Evolutionary conservation across 2,888 invertebrate genomes (phyloP), one percentile per base, ranked within the genome.

Genomic region (Noctua comes): DNA sequence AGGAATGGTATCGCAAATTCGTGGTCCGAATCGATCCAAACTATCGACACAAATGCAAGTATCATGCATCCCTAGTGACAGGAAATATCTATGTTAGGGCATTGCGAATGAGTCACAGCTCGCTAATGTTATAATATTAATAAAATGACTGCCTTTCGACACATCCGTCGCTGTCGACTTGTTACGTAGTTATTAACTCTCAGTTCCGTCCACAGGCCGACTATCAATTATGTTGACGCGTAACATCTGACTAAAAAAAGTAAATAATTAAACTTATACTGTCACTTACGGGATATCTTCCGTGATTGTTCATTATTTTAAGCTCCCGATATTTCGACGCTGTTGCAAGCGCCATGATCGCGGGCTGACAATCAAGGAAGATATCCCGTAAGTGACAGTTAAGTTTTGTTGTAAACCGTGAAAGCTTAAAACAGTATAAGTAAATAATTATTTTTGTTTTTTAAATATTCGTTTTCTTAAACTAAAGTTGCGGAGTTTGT

Each of bases 61-160:
- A 43, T 16, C 43, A n/a, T 6, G n/a, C 66, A 43, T 66, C 43
- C n/a, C 83, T 79, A 85, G n/a, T 68, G 71, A 73, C 81, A 80
- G 83, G 85, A 88, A 86, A 82, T 81, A 79, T 88, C 40, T 71
- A 80, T 51, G n/a, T 69, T 68, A 76, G 64, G 46, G 16, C 64
- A 78, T 74, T 76, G 76, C 72, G 68, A 86, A 81, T 86, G 86
- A 86, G 36, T 88, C 85, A 83, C 27, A 43, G 46, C 73, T 62
- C 46, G 43, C 40, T 83, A 80, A 88, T 78, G 31, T 75, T 73
- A 73, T 80, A 73, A 80, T 78, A 86, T 88, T 79, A 77, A 77
- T 81, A 88, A 85, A 81, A 78, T 64, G 18, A 77, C 78, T 77
- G 76, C 71, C 64, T 89, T 88, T 88, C 77, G 82, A 84, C 80